These are phyloP conservation scores for Listrodromus nycthemerus DNA, from an alignment of 2,888 invertebrate genomes.

Conservation along the genomic window DNA sequence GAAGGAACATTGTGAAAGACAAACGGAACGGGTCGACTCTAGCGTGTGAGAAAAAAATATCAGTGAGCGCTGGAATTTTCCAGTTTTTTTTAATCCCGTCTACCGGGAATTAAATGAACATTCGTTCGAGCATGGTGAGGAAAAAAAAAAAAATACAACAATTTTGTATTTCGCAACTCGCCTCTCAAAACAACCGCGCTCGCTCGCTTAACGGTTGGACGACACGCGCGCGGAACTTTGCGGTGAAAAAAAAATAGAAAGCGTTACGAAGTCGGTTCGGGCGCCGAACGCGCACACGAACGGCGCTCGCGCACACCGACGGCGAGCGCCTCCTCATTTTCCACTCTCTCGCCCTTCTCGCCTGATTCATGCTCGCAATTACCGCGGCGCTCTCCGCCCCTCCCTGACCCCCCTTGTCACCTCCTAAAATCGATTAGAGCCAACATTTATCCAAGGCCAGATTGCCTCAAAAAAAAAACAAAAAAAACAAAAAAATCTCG, in stretches of 20 bases:
- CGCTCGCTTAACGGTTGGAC: conserved; percentile 11
- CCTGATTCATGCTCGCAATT: conserved; percentile 38
- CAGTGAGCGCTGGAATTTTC: neutral
- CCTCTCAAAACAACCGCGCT: conserved; percentile 15
- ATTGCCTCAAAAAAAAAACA: neutral
- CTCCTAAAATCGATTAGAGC: conserved; percentile 9
- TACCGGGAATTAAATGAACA: neutral
- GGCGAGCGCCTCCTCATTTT: conserved; percentile 46
- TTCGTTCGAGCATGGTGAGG: conserved; percentile 8
- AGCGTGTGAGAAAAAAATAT: too few relatives aligned
- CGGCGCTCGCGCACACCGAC: neutral
- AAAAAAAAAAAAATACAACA: conserved; percentile 16
- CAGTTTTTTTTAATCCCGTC: neutral
- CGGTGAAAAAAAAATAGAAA: conserved; percentile 49
- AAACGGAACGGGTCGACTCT: too few relatives aligned
- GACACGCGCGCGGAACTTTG: neutral
- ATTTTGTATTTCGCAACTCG: conserved; percentile 35
- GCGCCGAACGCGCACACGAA: conserved; percentile 1
- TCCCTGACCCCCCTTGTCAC: conserved; percentile 17
- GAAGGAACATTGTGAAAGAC: too few relatives aligned
- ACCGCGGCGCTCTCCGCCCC: conserved; percentile 1
- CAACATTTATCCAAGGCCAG: neutral
- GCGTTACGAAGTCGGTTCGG: conserved; percentile 47
- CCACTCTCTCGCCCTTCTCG: conserved; percentile 60
- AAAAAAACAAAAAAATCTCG: neutral